Conservation (phyloP, 2,888 invertebrate species). For the Acrobasis suavella region DNA sequence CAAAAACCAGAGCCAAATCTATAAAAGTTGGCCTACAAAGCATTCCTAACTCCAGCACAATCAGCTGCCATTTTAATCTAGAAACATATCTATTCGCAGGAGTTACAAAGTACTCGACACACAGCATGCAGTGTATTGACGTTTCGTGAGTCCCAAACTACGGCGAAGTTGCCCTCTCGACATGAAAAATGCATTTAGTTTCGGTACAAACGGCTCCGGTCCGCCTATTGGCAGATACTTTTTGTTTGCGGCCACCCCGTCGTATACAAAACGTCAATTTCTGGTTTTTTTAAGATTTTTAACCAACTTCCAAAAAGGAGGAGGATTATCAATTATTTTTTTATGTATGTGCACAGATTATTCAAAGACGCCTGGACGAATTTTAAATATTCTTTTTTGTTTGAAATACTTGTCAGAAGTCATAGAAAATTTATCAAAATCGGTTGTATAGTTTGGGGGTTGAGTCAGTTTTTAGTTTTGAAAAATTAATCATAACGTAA, state of each 20-base stretch:
- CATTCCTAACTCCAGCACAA: neutral
- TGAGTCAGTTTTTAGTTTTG: too few species aligned
- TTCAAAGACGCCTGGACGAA: too few species aligned
- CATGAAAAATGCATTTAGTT: slow-evolving; percentile 80
- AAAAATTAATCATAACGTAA: too few species aligned
- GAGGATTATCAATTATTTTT: too few species aligned
- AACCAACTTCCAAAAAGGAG: too few species aligned
- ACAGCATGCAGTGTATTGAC: slow-evolving; percentile 18
- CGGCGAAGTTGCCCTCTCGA: slow-evolving; percentile 63
- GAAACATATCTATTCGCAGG: neutral
- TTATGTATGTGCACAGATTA: too few species aligned
- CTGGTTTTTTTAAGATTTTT: neutral
- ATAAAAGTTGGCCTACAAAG: slow-evolving; percentile 1
- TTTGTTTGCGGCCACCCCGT: slow-evolving; percentile 13
- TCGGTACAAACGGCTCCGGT: slow-evolving; percentile 43
- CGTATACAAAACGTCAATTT: neutral
- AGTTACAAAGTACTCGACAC: slow-evolving; percentile 10
- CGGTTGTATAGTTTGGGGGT: too few species aligned
- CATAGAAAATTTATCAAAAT: too few species aligned
- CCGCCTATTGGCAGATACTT: slow-evolving; percentile 35
- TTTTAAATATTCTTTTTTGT: too few species aligned
- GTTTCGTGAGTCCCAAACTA: slow-evolving; percentile 44
- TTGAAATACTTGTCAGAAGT: too few species aligned
- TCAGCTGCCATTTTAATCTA: slow-evolving; percentile 12
- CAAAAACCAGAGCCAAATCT: slow-evolving; percentile 1